Conservation (phyloP, 2,797 vertebrate species). For the Borostomias antarcticus region DNA sequence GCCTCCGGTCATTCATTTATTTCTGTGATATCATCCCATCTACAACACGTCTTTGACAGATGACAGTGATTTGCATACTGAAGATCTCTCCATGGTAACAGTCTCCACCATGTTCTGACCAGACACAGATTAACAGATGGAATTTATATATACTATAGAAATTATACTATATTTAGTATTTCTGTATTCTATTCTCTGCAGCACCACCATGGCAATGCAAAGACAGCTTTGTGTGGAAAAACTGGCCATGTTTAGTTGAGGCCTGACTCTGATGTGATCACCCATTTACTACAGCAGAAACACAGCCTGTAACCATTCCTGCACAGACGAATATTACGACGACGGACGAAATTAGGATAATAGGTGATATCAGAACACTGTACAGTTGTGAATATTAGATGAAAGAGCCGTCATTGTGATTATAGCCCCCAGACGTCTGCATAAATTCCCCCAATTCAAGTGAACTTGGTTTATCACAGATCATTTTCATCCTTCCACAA, state of each 20-base stretch:
- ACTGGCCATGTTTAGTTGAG: neutral
- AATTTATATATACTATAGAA: no score
- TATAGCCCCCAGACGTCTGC: slow-evolving; percentile 15
- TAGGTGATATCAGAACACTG: neutral
- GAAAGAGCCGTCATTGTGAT: neutral
- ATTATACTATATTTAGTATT: no score
- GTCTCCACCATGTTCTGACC: slow-evolving; percentile 12
- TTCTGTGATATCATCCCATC: neutral
- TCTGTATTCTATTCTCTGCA: neutral
- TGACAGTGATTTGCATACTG: slow-evolving; percentile 40
- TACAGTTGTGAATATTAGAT: neutral
- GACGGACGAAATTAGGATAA: no score
- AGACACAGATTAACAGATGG: neutral
- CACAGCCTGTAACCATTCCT: no score
- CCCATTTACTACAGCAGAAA: no score
- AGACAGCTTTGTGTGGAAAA: no score
- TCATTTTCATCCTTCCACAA: slow-evolving; percentile 48
- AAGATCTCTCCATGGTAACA: slow-evolving; percentile 49
- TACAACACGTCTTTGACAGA: slow-evolving; percentile 29
- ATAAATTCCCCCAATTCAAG: slow-evolving; percentile 35
- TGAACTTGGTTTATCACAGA: slow-evolving; percentile 48
- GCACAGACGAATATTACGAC: no score
- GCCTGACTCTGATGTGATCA: no score
- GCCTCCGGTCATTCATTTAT: neutral
- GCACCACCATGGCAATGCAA: neutral